Percentiles rank a stretch among this genome's conserved stretches.
phyloP scores from a whole-genome alignment of 2,888 invertebrate genomes.

The Oligia latruncula region DNA sequence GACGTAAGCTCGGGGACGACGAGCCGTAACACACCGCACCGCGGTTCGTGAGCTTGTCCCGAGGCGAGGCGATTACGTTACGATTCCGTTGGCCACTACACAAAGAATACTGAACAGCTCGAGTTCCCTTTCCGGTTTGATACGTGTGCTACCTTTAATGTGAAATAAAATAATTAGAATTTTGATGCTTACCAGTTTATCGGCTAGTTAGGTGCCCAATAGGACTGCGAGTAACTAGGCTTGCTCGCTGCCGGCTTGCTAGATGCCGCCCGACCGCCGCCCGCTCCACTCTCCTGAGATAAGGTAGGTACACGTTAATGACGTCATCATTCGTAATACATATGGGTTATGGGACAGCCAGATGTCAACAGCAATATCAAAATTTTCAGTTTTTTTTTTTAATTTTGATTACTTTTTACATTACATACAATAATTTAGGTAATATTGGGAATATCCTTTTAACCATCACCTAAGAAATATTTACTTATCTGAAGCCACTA shows the following conservation, averaged over 20 bases:
- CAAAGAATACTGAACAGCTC: no score
- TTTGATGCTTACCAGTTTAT: conserved; percentile 35
- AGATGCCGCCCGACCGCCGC: conserved; percentile 86
- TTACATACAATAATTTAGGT: not conserved
- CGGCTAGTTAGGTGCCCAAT: conserved; percentile 91
- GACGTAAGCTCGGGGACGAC: no score
- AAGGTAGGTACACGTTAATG: not conserved
- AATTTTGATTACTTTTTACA: not conserved
- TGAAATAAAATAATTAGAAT: not conserved
- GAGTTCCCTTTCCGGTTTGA: no score
- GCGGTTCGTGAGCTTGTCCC: no score
- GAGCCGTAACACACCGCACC: no score
- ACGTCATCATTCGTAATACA: not conserved
- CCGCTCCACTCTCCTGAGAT: conserved; percentile 89
- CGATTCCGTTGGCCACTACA: no score
- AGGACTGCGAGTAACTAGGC: conserved; percentile 91
- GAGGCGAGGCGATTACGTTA: no score
- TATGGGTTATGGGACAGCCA: not conserved
- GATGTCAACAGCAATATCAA: conserved; percentile 23
- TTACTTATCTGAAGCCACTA: not conserved
- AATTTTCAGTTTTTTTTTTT: not conserved
- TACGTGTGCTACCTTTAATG: not conserved
- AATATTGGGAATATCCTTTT: not conserved
- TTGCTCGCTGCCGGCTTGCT: conserved; percentile 91
- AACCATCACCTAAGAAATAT: not conserved